Evolutionary conservation across 2,888 invertebrate species (phyloP).

Genomic region (Thalpophila matura): DNA sequence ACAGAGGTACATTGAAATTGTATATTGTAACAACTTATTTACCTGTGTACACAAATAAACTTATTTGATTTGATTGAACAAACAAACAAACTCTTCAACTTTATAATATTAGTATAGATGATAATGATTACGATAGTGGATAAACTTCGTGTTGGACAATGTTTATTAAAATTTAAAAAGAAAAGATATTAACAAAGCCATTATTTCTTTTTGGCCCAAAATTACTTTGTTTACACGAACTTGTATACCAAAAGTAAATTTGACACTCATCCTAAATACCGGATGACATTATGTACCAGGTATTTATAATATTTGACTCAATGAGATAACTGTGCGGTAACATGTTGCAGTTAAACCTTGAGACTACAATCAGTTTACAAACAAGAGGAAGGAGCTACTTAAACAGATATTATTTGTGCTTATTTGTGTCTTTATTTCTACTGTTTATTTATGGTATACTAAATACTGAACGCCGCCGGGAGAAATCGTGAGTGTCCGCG

Average conservation of each 20-base stretch:
- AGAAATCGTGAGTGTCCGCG: too few relatives aligned
- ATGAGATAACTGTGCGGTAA: slow-evolving; percentile 52
- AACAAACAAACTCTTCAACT: too few relatives aligned
- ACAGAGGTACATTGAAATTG: too few relatives aligned
- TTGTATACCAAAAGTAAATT: neutral
- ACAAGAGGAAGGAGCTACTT: slow-evolving; percentile 52
- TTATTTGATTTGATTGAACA: too few relatives aligned
- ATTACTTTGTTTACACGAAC: neutral
- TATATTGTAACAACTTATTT: too few relatives aligned
- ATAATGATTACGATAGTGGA: too few relatives aligned
- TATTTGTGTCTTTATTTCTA: slow-evolving; percentile 9
- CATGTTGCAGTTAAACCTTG: slow-evolving; percentile 56
- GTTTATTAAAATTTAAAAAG: too few relatives aligned
- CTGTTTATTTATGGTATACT: neutral
- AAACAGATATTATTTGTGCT: slow-evolving; percentile 25
- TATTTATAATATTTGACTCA: slow-evolving; percentile 30
- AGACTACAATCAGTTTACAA: slow-evolving; percentile 56
- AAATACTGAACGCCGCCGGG: neutral
- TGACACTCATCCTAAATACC: slow-evolving; percentile 5
- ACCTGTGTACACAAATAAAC: too few relatives aligned
- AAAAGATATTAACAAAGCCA: neutral
- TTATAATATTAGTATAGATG: too few relatives aligned
- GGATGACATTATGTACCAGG: slow-evolving; percentile 6
- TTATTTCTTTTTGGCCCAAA: neutral
- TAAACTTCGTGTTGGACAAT: too few relatives aligned